Evolutionary conservation across 2,113 vertebrate species (phyloP).

Genomic region (Ardeotis arabs): DNA sequence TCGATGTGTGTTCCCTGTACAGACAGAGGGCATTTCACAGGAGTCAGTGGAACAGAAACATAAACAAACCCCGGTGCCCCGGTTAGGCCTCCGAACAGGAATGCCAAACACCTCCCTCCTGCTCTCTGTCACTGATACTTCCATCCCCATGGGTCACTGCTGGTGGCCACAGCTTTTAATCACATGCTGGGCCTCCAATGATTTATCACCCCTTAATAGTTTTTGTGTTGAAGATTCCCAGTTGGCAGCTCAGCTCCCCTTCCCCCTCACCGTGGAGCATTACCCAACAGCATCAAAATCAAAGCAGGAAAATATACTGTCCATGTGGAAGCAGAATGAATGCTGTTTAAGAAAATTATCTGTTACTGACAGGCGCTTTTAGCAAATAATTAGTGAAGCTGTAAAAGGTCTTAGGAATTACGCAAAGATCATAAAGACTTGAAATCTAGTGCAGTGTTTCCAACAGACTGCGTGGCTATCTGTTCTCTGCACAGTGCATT

Average conservation of each 20-base stretch:
- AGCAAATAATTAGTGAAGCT: slow-evolving; percentile 19
- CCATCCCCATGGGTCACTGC: slow-evolving; percentile 61
- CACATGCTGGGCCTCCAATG: slow-evolving; percentile 40
- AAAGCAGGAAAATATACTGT: neutral
- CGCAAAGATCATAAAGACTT: neutral
- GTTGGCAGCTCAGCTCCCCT: neutral
- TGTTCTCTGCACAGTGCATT: neutral
- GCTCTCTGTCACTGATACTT: slow-evolving; percentile 70
- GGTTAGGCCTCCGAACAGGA: slow-evolving; percentile 50
- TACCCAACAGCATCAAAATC: neutral
- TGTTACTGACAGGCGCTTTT: neutral
- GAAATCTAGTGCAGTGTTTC: neutral
- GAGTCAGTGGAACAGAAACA: slow-evolving; percentile 70
- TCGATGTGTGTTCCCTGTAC: slow-evolving; percentile 56
- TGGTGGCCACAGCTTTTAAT: slow-evolving; percentile 67
- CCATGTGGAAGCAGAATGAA: neutral
- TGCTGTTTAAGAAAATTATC: neutral
- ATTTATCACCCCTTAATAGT: slow-evolving; percentile 65
- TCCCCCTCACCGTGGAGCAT: neutral
- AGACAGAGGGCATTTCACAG: slow-evolving; percentile 70
- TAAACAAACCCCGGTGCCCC: slow-evolving; percentile 52
- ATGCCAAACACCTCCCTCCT: slow-evolving; percentile 65
- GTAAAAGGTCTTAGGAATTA: neutral
- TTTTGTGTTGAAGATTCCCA: slow-evolving; percentile 58
- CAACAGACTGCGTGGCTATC: neutral